A percentile compares a stretch with the other conserved stretches of the same genome.
Evolutionary conservation across 2,888 invertebrate species (phyloP).

Genomic region (Lasius platythorax): DNA sequence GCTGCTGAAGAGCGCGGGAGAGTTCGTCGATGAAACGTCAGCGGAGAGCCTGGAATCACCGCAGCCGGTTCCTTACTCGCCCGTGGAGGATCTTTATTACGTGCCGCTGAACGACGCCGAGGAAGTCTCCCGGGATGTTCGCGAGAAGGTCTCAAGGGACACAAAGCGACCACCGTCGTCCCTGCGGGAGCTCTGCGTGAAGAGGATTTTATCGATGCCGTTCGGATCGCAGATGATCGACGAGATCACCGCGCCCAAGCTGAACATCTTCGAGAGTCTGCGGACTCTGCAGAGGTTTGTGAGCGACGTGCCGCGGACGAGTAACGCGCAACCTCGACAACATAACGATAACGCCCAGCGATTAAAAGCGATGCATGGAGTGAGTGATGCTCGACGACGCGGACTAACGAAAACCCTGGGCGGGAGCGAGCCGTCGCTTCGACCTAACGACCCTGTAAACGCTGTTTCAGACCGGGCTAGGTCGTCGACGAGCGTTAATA

Average conservation of each 20-base stretch:
- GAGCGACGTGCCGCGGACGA: constrained; percentile 54
- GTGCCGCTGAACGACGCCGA: constrained; percentile 61
- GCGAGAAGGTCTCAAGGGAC: neutral
- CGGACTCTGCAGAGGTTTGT: constrained; percentile 69
- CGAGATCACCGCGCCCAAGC: constrained; percentile 76
- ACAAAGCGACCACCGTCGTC: constrained; percentile 85
- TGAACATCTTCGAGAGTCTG: constrained; percentile 77
- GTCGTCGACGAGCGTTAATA: constrained; percentile 43
- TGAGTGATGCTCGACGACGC: constrained; percentile 55
- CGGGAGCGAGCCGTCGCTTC: neutral
- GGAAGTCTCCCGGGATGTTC: neutral
- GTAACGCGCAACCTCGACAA: neutral
- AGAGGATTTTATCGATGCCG: constrained; percentile 89
- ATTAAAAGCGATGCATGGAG: constrained; percentile 66
- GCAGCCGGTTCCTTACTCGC: constrained; percentile 73
- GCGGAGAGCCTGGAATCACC: constrained; percentile 59
- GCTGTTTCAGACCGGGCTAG: constrained; percentile 68
- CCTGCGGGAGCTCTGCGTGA: constrained; percentile 90
- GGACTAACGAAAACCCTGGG: constrained; percentile 58
- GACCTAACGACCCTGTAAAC: constrained; percentile 45
- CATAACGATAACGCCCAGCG: constrained; percentile 11
- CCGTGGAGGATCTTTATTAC: constrained; percentile 76
- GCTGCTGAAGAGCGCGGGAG: constrained; percentile 78
- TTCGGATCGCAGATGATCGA: constrained; percentile 89
- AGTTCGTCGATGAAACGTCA: constrained; percentile 45